A percentile compares a stretch with the other conserved stretches of the same genome.
Evolutionary conservation across 2,888 invertebrate species (phyloP).

Genomic region (Silvanus unidentatus): DNA sequence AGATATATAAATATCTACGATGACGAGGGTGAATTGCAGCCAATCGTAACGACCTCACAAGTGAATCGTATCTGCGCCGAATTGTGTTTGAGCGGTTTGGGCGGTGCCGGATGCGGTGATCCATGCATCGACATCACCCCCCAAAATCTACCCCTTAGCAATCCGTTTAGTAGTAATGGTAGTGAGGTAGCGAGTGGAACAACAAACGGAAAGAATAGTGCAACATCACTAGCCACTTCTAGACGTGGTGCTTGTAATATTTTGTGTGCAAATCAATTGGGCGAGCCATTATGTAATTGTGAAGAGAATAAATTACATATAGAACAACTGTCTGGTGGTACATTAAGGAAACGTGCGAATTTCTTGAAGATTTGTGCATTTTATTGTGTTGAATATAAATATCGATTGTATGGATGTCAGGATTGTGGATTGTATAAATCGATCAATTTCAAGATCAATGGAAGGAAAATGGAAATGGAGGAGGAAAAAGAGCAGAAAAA

Average conservation of each 20-base stretch:
- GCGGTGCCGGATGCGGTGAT: slow-evolving; percentile 52
- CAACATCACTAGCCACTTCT: slow-evolving; percentile 26
- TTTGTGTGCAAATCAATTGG: slow-evolving; percentile 56
- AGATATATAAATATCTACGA: slow-evolving; percentile 29
- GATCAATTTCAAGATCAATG: slow-evolving; percentile 8
- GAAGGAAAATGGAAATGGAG: neutral
- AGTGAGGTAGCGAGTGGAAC: slow-evolving; percentile 19
- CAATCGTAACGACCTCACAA: slow-evolving; percentile 38
- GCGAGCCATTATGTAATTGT: slow-evolving; percentile 55
- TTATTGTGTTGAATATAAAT: slow-evolving; percentile 46
- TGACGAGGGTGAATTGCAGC: slow-evolving; percentile 31
- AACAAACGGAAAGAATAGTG: slow-evolving; percentile 15
- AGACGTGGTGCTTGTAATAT: slow-evolving; percentile 54
- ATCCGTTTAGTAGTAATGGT: slow-evolving; percentile 9
- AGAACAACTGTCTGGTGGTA: slow-evolving; percentile 26
- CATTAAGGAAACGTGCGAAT: too few species aligned
- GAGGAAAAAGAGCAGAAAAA: slow-evolving; percentile 6
- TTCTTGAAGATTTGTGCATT: slow-evolving; percentile 50
- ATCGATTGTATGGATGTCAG: slow-evolving; percentile 41
- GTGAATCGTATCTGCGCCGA: slow-evolving; percentile 44
- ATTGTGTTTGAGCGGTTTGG: slow-evolving; percentile 46
- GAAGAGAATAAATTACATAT: slow-evolving; percentile 10
- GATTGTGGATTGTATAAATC: slow-evolving; percentile 46
- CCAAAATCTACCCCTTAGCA: slow-evolving; percentile 44
- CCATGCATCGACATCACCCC: slow-evolving; percentile 51